Evolutionary conservation across 1,140 invertebrate genomes (phyloP).

Genomic region (Phortica variegata): DNA sequence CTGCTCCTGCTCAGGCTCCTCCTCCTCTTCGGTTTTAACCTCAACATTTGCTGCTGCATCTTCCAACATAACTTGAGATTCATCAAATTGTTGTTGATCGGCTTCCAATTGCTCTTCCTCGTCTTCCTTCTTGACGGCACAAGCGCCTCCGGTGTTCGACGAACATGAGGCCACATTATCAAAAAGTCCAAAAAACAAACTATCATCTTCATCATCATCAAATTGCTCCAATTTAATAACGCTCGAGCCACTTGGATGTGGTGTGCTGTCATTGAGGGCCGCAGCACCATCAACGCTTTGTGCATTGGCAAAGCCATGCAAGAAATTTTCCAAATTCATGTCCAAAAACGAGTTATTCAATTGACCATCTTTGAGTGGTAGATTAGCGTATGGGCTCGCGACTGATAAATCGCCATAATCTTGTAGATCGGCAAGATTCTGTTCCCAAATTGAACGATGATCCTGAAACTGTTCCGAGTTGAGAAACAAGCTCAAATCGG

Average conservation of each 20-base stretch:
- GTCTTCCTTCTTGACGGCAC: constrained; percentile 14
- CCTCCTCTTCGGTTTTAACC: constrained; percentile 18
- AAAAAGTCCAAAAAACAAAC: constrained; percentile 4
- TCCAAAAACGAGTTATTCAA: constrained; percentile 37
- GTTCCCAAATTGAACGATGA: constrained; percentile 49
- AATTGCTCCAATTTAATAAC: constrained; percentile 31
- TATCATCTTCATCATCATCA: constrained; percentile 18
- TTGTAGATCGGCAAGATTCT: constrained; percentile 50
- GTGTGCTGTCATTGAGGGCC: constrained; percentile 39
- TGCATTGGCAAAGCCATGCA: constrained; percentile 29
- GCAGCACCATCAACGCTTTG: constrained; percentile 19
- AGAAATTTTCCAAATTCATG: constrained; percentile 32
- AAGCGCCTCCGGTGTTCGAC: constrained; percentile 16
- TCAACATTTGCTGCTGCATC: background rate
- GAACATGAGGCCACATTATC: background rate
- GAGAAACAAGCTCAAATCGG: constrained; percentile 40
- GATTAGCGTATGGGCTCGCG: constrained; percentile 38
- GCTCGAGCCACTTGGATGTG: constrained; percentile 34
- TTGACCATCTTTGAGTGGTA: constrained; percentile 52
- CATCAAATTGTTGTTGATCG: constrained; percentile 9
- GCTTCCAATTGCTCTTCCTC: constrained; percentile 23
- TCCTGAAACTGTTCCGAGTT: constrained; percentile 42
- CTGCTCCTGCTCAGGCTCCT: constrained; percentile 9
- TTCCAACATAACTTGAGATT: constrained; percentile 35
- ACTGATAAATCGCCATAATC: constrained; percentile 47